Conservation (phyloP, 1,140 invertebrate genomes). For the Maconellicoccus hirsutus region DNA sequence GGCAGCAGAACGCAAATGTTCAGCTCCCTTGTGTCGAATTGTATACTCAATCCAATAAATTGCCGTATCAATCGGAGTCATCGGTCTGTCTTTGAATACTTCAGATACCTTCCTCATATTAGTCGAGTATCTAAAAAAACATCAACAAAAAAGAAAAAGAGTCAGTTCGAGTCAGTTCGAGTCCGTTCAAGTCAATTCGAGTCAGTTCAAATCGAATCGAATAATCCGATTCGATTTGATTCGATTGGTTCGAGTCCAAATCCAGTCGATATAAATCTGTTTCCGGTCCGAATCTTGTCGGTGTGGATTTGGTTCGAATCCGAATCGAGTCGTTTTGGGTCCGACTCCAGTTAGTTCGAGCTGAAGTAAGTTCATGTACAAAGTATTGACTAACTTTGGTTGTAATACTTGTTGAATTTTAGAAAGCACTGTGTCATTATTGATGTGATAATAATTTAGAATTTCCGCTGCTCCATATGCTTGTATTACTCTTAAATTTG, state of each 20-base stretch:
- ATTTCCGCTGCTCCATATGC: constrained; percentile 27
- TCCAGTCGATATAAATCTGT: no score
- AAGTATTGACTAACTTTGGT: not conserved
- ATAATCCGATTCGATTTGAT: no score
- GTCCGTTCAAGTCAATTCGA: no score
- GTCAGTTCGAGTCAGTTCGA: no score
- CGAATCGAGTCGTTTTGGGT: not conserved
- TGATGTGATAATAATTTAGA: constrained; percentile 34
- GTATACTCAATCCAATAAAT: constrained; percentile 47
- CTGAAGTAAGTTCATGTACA: no score
- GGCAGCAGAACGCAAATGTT: constrained; percentile 24
- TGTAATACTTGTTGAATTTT: not conserved
- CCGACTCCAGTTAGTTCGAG: not conserved
- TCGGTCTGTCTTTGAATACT: constrained; percentile 31
- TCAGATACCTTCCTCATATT: constrained; percentile 14
- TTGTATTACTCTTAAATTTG: constrained; percentile 34
- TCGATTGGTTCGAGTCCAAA: no score
- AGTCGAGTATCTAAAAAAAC: not conserved
- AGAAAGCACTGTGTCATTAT: constrained; percentile 27
- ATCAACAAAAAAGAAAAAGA: no score
- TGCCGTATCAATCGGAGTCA: constrained; percentile 40
- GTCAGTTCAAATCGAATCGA: no score
- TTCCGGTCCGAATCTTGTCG: no score
- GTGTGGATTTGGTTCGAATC: no score
- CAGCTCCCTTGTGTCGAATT: constrained; percentile 35